Evolutionary conservation across 2,113 vertebrate species (phyloP).

Genomic region (Hoplias malabaricus): DNA sequence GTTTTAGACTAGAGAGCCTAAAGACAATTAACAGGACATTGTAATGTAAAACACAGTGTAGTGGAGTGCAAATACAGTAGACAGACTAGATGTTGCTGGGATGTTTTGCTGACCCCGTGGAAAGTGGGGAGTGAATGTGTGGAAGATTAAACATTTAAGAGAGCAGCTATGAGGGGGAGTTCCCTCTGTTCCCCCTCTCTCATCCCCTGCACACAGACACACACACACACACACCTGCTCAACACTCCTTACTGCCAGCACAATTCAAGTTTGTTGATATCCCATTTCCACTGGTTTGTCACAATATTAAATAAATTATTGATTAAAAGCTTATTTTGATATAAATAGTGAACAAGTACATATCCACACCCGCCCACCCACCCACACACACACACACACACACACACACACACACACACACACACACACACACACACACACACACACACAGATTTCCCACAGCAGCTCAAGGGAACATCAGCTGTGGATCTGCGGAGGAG

Average conservation of each 20-base stretch:
- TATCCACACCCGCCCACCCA: background rate
- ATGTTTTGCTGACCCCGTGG: background rate
- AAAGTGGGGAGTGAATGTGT: slow-evolving; percentile 6
- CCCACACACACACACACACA: background rate
- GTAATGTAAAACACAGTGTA: background rate
- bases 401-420: background rate
- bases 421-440: background rate
- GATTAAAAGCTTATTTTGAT: no score
- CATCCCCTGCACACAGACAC: background rate
- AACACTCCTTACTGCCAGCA: background rate
- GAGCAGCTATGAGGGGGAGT: background rate
- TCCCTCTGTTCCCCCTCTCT: background rate
- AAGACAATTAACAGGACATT: background rate
- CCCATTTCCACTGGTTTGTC: background rate
- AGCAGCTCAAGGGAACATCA: no score
- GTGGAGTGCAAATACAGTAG: background rate
- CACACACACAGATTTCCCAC: background rate
- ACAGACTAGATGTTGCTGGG: background rate
- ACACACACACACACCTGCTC: slow-evolving; percentile 5
- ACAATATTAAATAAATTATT: no score
- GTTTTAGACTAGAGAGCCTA: background rate
- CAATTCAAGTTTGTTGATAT: background rate
- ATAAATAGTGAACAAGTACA: no score
- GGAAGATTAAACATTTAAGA: slow-evolving; percentile 14
- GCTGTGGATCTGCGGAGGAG: no score